These are phyloP conservation scores for Leptosomus discolor DNA, from an alignment of 2,113 vertebrate species.

Conservation along the genomic window DNA sequence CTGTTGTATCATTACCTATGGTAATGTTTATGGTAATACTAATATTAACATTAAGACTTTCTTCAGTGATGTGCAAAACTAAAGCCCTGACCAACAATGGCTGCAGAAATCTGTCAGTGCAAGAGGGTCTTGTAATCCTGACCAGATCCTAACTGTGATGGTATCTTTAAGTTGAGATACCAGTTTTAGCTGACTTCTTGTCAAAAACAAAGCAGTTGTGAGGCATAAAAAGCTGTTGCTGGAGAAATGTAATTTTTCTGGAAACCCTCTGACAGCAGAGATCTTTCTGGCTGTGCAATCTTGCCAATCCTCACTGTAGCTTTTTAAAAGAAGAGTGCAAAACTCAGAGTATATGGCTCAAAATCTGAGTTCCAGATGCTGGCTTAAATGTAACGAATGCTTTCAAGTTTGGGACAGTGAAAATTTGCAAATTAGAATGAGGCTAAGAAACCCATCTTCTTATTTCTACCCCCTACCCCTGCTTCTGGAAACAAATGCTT, in stretches of 20 bases:
- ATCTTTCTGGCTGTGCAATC: background rate
- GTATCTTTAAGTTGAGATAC: background rate
- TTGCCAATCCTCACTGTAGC: background rate
- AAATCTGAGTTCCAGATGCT: background rate
- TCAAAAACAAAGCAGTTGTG: background rate
- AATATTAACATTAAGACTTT: background rate
- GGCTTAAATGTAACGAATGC: background rate
- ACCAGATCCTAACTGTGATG: background rate
- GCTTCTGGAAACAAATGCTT: background rate
- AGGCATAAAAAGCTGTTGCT: background rate
- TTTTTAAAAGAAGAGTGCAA: background rate
- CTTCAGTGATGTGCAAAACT: background rate
- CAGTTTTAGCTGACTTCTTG: background rate
- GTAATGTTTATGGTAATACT: background rate
- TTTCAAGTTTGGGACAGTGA: background rate
- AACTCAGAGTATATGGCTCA: background rate
- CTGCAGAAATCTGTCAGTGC: background rate
- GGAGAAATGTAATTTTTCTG: background rate
- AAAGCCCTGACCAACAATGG: background rate
- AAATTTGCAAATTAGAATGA: background rate
- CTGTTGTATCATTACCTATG: background rate
- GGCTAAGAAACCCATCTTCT: background rate
- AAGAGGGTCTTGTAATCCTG: background rate
- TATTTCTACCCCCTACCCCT: background rate
- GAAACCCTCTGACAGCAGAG: background rate